These are phyloP conservation scores for Vesta saturnalis DNA, from an alignment of 2,888 invertebrate species.

Conservation along the genomic window DNA sequence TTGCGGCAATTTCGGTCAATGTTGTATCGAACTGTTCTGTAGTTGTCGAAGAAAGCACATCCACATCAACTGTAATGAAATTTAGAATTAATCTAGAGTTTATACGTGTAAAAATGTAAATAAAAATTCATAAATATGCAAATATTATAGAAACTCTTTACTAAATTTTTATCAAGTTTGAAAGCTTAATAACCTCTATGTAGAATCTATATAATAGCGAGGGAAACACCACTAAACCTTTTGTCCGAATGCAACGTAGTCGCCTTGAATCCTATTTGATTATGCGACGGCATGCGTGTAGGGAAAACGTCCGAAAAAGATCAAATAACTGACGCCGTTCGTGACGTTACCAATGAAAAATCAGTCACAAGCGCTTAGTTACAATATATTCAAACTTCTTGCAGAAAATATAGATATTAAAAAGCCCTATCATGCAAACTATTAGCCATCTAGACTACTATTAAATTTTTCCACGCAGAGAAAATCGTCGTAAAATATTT, in stretches of 20 bases:
- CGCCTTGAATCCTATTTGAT: constrained; percentile 54
- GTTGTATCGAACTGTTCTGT: constrained; percentile 49
- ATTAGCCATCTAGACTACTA: constrained; percentile 12
- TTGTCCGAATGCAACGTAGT: constrained; percentile 53
- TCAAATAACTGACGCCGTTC: constrained; percentile 27
- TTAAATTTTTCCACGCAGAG: constrained; percentile 11
- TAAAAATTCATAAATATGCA: not conserved
- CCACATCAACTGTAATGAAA: constrained; percentile 58
- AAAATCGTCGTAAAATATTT: constrained; percentile 17
- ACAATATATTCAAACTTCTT: constrained; percentile 1
- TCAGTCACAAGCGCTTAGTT: not conserved
- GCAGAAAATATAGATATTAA: not conserved
- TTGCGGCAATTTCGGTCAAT: constrained; percentile 47
- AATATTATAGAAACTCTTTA: constrained; percentile 1
- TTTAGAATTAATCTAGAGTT: no score
- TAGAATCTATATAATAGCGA: constrained; percentile 29
- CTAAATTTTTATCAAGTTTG: constrained; percentile 26
- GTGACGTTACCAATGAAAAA: constrained; percentile 27
- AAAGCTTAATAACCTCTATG: constrained; percentile 33
- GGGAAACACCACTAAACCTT: constrained; percentile 45
- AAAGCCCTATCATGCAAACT: not conserved
- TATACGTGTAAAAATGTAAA: no score
- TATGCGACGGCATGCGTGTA: constrained; percentile 56
- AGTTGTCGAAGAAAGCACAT: constrained; percentile 48
- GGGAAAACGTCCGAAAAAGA: constrained; percentile 39